These are phyloP conservation scores for Drosophila gunungcola DNA, from an alignment of 1,140 invertebrate species.

Conservation along the genomic window DNA sequence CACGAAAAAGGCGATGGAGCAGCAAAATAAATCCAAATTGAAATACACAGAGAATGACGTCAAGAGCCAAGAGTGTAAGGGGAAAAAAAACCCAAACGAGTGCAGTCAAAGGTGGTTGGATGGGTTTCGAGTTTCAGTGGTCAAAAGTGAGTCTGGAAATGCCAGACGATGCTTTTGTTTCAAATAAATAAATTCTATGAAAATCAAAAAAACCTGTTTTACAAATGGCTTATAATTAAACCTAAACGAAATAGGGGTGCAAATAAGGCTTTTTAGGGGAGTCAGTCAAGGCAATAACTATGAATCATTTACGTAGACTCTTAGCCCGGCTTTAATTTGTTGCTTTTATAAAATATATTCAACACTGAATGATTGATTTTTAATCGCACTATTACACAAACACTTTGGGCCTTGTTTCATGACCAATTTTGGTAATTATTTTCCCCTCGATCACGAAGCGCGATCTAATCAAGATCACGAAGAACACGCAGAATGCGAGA, in stretches of 20 bases:
- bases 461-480: slow-evolving; percentile 57
- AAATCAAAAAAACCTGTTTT: slow-evolving; percentile 56
- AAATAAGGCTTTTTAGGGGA: slow-evolving; percentile 24
- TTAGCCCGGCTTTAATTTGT: slow-evolving; percentile 1
- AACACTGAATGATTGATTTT: slow-evolving; percentile 37
- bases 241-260: slow-evolving; percentile 31
- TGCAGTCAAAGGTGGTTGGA: slow-evolving; percentile 48
- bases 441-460: slow-evolving; percentile 33
- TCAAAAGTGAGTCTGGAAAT: slow-evolving; percentile 51
- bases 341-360: slow-evolving; percentile 12
- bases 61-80: slow-evolving; percentile 1
- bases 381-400: slow-evolving; percentile 29
- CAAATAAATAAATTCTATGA: slow-evolving; percentile 47
- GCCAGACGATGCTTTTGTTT: slow-evolving; percentile 60
- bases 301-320: slow-evolving; percentile 14
- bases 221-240: slow-evolving; percentile 12
- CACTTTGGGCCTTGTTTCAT: slow-evolving; percentile 39
- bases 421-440: slow-evolving; percentile 57
- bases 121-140: slow-evolving; percentile 45
- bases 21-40: slow-evolving; percentile 8
- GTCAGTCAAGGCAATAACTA: neutral
- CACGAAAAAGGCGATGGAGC: slow-evolving; percentile 5
- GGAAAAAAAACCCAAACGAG: slow-evolving; percentile 10
- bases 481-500: slow-evolving; percentile 37
- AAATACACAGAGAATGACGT: slow-evolving; percentile 24